A percentile compares a stretch with the other conserved stretches of the same genome.
Evolutionary conservation across 2,888 invertebrate species (phyloP).

Genomic region (Idaea biselata): DNA sequence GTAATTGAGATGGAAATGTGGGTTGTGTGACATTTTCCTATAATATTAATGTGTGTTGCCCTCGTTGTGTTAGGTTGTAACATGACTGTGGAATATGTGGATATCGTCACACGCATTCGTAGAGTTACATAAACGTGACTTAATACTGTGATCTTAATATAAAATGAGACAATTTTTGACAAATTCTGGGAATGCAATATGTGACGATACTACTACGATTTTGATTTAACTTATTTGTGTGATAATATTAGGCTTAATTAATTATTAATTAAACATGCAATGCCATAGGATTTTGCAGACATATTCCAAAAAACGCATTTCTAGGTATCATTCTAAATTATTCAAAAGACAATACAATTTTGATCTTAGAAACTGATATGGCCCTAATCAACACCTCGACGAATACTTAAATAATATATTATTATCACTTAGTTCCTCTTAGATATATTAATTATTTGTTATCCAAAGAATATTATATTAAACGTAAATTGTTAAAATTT

Average conservation of each 20-base stretch:
- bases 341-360: slow-evolving; percentile 34
- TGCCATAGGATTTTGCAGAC: slow-evolving; percentile 68
- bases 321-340: slow-evolving; percentile 49
- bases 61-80: slow-evolving; percentile 61
- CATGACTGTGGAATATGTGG: slow-evolving; percentile 80
- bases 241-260: slow-evolving; percentile 73
- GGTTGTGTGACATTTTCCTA: slow-evolving; percentile 59
- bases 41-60: slow-evolving; percentile 41
- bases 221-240: slow-evolving; percentile 74
- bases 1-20: slow-evolving; percentile 49
- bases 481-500: slow-evolving; percentile 62
- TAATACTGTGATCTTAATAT: slow-evolving; percentile 81
- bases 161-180: slow-evolving; percentile 73
- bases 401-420: slow-evolving; percentile 39
- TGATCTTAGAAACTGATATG: slow-evolving; percentile 27
- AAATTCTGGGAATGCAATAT: slow-evolving; percentile 68
- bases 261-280: slow-evolving; percentile 52
- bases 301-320: slow-evolving; percentile 73
- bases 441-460: slow-evolving; percentile 75
- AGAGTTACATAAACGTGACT: slow-evolving; percentile 75
- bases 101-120: slow-evolving; percentile 70
- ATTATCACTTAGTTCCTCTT: slow-evolving; percentile 74
- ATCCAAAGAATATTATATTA: slow-evolving; percentile 78
- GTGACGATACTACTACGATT: slow-evolving; percentile 64
- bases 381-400: slow-evolving; percentile 41